These are phyloP conservation scores for Drosophila conformis DNA, from an alignment of 2,888 invertebrate genomes.

Conservation along the genomic window DNA sequence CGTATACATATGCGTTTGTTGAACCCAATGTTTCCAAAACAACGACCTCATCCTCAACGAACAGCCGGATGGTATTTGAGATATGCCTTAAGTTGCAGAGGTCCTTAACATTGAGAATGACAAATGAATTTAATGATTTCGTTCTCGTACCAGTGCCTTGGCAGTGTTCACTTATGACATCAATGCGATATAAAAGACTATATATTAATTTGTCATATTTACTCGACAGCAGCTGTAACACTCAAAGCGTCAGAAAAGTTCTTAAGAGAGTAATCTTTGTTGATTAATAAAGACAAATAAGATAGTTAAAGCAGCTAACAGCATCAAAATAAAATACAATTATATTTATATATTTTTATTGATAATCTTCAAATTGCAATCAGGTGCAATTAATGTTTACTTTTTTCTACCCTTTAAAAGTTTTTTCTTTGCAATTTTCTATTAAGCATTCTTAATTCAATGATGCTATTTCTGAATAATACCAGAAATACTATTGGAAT, in stretches of 20 bases:
- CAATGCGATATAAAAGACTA: background rate
- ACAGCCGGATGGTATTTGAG: conserved; percentile 33
- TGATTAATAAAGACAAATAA: background rate
- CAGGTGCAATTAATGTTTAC: background rate
- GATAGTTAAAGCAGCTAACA: background rate
- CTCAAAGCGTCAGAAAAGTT: background rate
- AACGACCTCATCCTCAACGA: conserved; percentile 54
- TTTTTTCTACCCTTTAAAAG: background rate
- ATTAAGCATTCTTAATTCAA: background rate
- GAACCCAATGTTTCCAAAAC: conserved; percentile 50
- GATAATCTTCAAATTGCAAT: background rate
- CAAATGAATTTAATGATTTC: conserved; percentile 24
- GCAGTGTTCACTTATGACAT: background rate
- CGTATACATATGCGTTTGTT: conserved; percentile 85
- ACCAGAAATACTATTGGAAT: background rate
- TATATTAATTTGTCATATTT: background rate
- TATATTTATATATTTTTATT: background rate
- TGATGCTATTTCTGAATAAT: background rate
- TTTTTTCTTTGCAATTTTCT: background rate
- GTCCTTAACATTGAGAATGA: conserved; percentile 69
- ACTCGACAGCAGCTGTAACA: background rate
- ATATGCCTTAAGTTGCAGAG: conserved; percentile 45
- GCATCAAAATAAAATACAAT: background rate
- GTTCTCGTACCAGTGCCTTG: conserved; percentile 22
- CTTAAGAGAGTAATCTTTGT: background rate